Conservation (phyloP, 2,113 vertebrate species). For the Asarcornis scutulata region DNA sequence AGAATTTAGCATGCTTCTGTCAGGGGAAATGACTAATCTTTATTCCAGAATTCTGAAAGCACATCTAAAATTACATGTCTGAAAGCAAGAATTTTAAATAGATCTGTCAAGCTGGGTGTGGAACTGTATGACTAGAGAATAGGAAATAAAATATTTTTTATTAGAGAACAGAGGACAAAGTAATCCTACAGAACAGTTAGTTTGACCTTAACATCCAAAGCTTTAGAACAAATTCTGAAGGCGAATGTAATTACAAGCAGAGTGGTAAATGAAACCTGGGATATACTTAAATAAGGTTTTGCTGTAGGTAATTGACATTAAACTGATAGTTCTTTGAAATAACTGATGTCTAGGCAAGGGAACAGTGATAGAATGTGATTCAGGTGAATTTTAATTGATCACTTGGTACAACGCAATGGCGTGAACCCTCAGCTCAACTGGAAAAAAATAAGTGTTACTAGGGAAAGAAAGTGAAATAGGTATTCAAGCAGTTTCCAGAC, state of each 20-base stretch:
- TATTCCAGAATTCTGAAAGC: background rate
- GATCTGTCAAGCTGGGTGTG: background rate
- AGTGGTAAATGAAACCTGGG: background rate
- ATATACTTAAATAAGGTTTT: background rate
- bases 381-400: background rate
- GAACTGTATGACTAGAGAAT: background rate
- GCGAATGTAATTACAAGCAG: background rate
- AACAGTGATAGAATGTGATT: background rate
- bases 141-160: conserved; percentile 11
- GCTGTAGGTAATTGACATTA: background rate
- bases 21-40: conserved; percentile 28
- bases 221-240: background rate
- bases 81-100: conserved; percentile 27
- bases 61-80: conserved; percentile 2
- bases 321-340: background rate
- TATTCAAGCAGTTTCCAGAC: background rate
- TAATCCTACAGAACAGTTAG: background rate
- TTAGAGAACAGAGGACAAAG: background rate
- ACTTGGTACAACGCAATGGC: background rate
- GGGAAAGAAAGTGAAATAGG: background rate
- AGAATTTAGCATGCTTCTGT: background rate
- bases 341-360: background rate
- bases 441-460: background rate
- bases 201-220: background rate
- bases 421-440: background rate